Evolutionary conservation across 2,888 invertebrate species (phyloP).

Genomic region (Antheraea yamamai): DNA sequence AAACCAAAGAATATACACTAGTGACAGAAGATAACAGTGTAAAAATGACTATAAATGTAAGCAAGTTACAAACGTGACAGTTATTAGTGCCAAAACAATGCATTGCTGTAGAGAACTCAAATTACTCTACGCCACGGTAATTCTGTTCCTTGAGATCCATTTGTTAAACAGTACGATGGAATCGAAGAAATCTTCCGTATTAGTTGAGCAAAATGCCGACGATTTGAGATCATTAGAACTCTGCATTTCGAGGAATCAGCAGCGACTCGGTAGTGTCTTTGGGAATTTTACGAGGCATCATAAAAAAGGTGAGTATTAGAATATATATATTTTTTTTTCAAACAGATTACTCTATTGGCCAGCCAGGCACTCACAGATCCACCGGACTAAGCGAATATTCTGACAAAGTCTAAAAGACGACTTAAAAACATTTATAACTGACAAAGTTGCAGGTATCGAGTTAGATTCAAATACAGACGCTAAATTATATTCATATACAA

Average conservation of each 20-base stretch:
- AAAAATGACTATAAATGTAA: slow-evolving; percentile 79
- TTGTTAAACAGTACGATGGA: slow-evolving; percentile 74
- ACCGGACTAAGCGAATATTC: too few species aligned
- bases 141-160: slow-evolving; percentile 72
- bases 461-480: too few species aligned
- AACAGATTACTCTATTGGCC: too few species aligned
- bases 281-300: slow-evolving; percentile 77
- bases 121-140: slow-evolving; percentile 73
- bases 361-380: too few species aligned
- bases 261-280: slow-evolving; percentile 73
- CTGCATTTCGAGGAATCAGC: slow-evolving; percentile 71
- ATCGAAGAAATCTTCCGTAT: slow-evolving; percentile 70
- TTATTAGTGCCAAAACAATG: slow-evolving; percentile 77
- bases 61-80: slow-evolving; percentile 71
- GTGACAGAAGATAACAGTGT: slow-evolving; percentile 54
- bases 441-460: too few species aligned
- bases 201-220: slow-evolving; percentile 67
- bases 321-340: too few species aligned
- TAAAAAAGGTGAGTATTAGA: slow-evolving; percentile 75
- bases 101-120: slow-evolving; percentile 76
- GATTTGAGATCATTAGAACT: slow-evolving; percentile 71
- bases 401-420: too few species aligned
- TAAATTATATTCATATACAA: too few species aligned
- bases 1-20: slow-evolving; percentile 25
- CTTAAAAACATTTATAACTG: too few species aligned